Percentiles rank a stretch among this genome's conserved stretches.
phyloP scores from a whole-genome alignment of 2,888 invertebrate genomes.

The Seladonia tumulorum region DNA sequence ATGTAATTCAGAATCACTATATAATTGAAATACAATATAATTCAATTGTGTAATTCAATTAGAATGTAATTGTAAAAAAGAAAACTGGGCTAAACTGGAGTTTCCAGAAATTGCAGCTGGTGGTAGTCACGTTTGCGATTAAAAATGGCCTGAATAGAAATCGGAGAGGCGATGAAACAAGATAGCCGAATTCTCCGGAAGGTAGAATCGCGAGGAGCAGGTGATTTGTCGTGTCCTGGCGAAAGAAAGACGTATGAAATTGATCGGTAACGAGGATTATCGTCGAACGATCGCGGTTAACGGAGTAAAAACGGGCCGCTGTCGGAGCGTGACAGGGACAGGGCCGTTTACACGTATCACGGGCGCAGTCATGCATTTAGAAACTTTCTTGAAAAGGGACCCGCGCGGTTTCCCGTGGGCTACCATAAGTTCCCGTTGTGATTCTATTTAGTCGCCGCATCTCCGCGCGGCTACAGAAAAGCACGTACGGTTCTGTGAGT shows the following conservation, averaged over 20 bases:
- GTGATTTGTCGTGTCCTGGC: background rate
- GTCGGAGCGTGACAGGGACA: constrained; percentile 5
- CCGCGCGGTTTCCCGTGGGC: background rate
- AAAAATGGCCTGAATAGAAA: background rate
- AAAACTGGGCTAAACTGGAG: too few species aligned
- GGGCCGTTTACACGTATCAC: constrained; percentile 36
- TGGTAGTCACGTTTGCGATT: background rate
- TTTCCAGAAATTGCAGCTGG: too few species aligned
- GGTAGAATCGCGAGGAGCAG: background rate
- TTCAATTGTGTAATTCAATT: too few species aligned
- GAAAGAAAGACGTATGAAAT: background rate
- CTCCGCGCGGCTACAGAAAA: constrained; percentile 46
- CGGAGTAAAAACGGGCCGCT: background rate
- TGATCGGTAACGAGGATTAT: background rate
- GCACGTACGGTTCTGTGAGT: constrained; percentile 80
- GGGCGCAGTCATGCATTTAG: constrained; percentile 39
- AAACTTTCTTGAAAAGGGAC: constrained; percentile 49
- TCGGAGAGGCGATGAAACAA: background rate
- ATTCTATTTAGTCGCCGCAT: constrained; percentile 9
- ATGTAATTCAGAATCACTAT: too few species aligned
- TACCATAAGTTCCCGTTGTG: background rate
- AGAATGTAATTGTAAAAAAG: too few species aligned
- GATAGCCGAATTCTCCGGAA: background rate
- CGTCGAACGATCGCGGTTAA: constrained; percentile 8
- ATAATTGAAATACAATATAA: too few species aligned